phyloP scores from a whole-genome alignment of 2,888 invertebrate genomes.

The Hypercompe scribonia region DNA sequence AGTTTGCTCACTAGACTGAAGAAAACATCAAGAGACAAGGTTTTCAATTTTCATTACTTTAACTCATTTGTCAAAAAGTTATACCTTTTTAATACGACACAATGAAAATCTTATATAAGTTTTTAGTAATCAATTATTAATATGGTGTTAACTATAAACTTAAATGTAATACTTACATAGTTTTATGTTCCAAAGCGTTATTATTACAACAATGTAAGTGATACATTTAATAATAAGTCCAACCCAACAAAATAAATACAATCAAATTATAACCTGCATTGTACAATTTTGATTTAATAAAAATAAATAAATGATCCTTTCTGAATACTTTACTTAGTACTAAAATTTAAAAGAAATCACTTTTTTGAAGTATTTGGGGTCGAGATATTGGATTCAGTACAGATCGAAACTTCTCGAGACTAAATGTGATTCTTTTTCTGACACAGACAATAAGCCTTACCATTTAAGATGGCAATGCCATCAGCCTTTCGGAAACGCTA shows the following conservation, averaged over 20 bases:
- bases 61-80: neutral
- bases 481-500: neutral
- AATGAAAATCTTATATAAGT: neutral
- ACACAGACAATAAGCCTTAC: neutral
- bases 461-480: neutral
- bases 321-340: too few species aligned
- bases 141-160: too few species aligned
- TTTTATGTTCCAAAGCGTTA: too few species aligned
- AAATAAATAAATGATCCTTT: too few species aligned
- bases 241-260: neutral
- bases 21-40: slow-evolving; percentile 18
- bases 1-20: slow-evolving; percentile 37
- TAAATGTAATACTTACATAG: neutral
- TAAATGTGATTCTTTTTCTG: neutral
- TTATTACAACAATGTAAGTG: neutral
- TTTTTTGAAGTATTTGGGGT: too few species aligned
- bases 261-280: neutral
- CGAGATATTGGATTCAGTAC: neutral
- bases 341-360: neutral
- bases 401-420: neutral
- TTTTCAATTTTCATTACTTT: slow-evolving; percentile 3
- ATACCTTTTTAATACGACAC: neutral
- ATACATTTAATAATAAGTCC: neutral
- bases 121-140: neutral
- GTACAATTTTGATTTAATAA: neutral